Base-by-base conservation (phyloP, 2,797 vertebrate species). In the Philypnodon macrostomus region DNA sequence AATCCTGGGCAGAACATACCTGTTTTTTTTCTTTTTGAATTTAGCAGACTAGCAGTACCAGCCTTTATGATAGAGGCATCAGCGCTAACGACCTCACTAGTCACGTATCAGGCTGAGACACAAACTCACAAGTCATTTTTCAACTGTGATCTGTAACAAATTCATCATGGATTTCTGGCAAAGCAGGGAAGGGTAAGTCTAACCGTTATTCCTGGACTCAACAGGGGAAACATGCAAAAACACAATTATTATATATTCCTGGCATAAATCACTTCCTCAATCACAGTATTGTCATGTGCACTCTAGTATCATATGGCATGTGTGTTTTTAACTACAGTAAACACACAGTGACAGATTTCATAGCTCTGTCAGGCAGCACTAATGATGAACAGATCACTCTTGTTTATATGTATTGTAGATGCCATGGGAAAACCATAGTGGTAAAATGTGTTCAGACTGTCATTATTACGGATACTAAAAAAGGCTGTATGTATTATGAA, bases 371-470 rank as follows among this genome's bases (percentile, higher is more conserved):
- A 56, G 17, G 40, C 45, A 24, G 39, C 24, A 8, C 13, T 67
- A 53, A 62, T 61, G 60, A 67, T 33, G 59, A 40, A 44, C 26
- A 34, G 21, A 40, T 58, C 46, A 19, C 49, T 46, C 10, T 18
- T 10, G n/a, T 13, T 53, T 48, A 14, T 44, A 16, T 18, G 4
- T 10, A 26, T 7, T 26, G n/a, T 36, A 19, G 40, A 35, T 10
- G 18, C 21, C 31, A 12, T 12, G 13, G 15, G 18, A 31, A 10
- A 21, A 21, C n/a, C n/a, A 18, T 29, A 19, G 18, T 39, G 40
- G 21, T 23, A 3, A 23, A 23, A 23, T n/a, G n/a, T n/a, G n/a
- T n/a, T n/a, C n/a, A n/a, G n/a, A n/a, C n/a, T n/a, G n/a, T n/a
- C n/a, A n/a, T n/a, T n/a, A n/a, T n/a, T n/a, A n/a, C n/a, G n/a